Evolutionary conservation across 2,113 vertebrate species (phyloP).

Genomic region (Ceyx margarethae): DNA sequence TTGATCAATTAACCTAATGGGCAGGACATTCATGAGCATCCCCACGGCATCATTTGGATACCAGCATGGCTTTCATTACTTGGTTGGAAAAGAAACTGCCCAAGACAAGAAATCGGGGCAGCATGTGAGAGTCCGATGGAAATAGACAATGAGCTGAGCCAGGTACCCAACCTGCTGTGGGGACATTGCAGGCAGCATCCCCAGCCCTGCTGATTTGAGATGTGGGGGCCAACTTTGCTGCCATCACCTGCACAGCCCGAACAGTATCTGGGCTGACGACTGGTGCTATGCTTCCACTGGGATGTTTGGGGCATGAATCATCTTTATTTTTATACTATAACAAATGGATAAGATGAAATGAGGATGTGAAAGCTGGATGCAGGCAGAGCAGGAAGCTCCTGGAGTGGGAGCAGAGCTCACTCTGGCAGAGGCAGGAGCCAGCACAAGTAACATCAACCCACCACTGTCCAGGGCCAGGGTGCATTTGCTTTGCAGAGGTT

Average conservation of each 20-base stretch:
- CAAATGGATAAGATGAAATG: not conserved
- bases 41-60: not conserved
- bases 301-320: not conserved
- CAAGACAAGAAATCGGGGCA: not conserved
- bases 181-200: not conserved
- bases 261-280: not conserved
- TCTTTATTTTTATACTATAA: not conserved
- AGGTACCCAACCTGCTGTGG: not conserved
- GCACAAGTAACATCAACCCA: not conserved
- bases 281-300: fast-evolving
- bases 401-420: fast-evolving
- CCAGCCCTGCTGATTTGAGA: not conserved
- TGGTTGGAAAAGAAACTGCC: not conserved
- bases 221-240: not conserved
- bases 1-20: not conserved
- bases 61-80: not conserved
- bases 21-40: not conserved
- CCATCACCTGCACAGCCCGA: not conserved
- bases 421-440: not conserved
- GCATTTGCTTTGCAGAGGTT: not conserved
- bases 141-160: not conserved
- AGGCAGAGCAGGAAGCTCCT: not conserved
- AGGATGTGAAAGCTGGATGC: not conserved
- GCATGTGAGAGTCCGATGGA: not conserved
- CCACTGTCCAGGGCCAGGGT: not conserved